A percentile compares a stretch with the other conserved stretches of the same genome.
phyloP scores from a whole-genome alignment of 2,888 invertebrate genomes.

The Leptopilina myrica region DNA sequence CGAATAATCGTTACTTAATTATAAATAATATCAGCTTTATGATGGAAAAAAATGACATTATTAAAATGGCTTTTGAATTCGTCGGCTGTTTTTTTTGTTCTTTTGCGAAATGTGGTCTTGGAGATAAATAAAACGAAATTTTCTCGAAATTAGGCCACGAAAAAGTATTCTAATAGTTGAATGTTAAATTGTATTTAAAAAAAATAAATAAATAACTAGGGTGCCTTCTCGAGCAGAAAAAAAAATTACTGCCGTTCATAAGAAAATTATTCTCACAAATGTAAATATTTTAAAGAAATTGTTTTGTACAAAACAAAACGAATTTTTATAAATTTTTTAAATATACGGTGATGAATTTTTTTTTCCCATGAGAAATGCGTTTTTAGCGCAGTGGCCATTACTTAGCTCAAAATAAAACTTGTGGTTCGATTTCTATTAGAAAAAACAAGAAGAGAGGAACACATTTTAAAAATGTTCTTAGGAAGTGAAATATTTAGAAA shows the following conservation, averaged over 20 bases:
- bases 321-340: not conserved
- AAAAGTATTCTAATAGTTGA: not conserved
- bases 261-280: not conserved
- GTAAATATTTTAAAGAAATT: constrained; percentile 17
- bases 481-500: constrained; percentile 1
- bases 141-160: not conserved
- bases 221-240: not conserved
- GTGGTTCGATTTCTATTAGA: not conserved
- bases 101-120: too few species aligned
- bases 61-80: too few species aligned
- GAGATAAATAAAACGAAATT: too few species aligned
- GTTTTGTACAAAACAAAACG: not conserved
- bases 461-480: not conserved
- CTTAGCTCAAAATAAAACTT: not conserved
- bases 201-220: not conserved
- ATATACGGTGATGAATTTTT: not conserved
- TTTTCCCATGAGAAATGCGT: not conserved
- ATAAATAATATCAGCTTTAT: too few species aligned
- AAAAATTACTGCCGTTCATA: not conserved
- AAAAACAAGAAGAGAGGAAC: not conserved
- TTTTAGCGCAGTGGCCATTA: not conserved
- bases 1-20: too few species aligned
- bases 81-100: too few species aligned
- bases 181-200: not conserved
- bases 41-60: too few species aligned